phyloP scores from a whole-genome alignment of 2,888 invertebrate genomes.

The Pimpla rufipes region DNA sequence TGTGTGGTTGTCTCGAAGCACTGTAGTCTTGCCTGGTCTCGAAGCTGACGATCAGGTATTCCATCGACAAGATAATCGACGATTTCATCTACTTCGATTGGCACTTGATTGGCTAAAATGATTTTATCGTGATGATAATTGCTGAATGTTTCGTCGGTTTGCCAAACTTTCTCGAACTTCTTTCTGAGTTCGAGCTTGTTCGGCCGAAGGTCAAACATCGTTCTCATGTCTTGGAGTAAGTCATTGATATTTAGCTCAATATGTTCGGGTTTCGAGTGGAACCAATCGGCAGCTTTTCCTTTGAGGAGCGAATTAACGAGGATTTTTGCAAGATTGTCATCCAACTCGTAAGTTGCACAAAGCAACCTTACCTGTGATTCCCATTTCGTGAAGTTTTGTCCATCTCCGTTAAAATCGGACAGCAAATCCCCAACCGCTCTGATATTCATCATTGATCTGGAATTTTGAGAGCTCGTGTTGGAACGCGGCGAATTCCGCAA shows the following conservation, averaged over 20 bases:
- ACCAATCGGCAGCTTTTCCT: slow-evolving; percentile 67
- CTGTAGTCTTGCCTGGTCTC: slow-evolving; percentile 55
- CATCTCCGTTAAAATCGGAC: slow-evolving; percentile 53
- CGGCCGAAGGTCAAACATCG: slow-evolving; percentile 65
- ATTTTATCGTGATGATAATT: slow-evolving; percentile 65
- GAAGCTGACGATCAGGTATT: slow-evolving; percentile 45
- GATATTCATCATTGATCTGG: not conserved
- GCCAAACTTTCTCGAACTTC: slow-evolving; percentile 70
- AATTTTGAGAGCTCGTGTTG: not conserved
- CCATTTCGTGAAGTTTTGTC: slow-evolving; percentile 61
- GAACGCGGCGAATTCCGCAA: not conserved
- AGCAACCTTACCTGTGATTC: slow-evolving; percentile 57
- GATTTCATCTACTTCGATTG: slow-evolving; percentile 56
- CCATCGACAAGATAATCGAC: slow-evolving; percentile 60
- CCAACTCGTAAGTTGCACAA: slow-evolving; percentile 43
- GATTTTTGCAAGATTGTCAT: slow-evolving; percentile 57
- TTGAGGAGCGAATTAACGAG: slow-evolving; percentile 65
- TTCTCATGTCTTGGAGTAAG: slow-evolving; percentile 62
- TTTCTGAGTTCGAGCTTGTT: slow-evolving; percentile 54
- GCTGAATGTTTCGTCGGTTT: slow-evolving; percentile 59
- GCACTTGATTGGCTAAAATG: slow-evolving; percentile 62
- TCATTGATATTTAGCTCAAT: slow-evolving; percentile 43
- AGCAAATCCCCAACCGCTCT: slow-evolving; percentile 44
- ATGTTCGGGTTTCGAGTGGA: slow-evolving; percentile 68
- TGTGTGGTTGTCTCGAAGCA: slow-evolving; percentile 19